These are phyloP conservation scores for Xanthorhoe spadicearia DNA, from an alignment of 2,888 invertebrate genomes.

Conservation along the genomic window DNA sequence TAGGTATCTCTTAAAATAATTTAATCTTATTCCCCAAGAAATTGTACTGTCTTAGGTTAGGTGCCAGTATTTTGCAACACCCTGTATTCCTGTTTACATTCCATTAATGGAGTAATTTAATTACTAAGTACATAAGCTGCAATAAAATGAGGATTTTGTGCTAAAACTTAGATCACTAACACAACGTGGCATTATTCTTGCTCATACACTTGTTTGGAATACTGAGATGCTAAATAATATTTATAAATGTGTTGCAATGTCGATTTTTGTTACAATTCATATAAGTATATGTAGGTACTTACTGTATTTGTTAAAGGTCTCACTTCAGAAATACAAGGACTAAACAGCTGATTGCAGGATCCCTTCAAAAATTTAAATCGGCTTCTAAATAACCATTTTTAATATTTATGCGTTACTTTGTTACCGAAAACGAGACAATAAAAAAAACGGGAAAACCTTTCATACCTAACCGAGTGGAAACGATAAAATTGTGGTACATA, in stretches of 20 bases:
- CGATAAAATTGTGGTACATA: background rate
- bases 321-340: too few relatives aligned
- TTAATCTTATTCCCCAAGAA: background rate
- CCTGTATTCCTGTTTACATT: constrained; percentile 11
- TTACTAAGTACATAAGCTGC: constrained; percentile 48
- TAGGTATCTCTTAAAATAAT: background rate
- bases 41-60: background rate
- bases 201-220: constrained; percentile 28
- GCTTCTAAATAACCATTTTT: too few relatives aligned
- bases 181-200: constrained; percentile 14
- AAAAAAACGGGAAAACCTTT: too few relatives aligned
- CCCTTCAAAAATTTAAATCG: too few relatives aligned
- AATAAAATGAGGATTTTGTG: constrained; percentile 31
- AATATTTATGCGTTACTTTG: too few relatives aligned
- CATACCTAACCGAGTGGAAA: background rate
- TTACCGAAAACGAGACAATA: too few relatives aligned
- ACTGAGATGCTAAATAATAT: constrained; percentile 20
- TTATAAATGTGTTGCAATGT: constrained; percentile 21
- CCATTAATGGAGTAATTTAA: background rate
- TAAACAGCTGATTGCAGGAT: too few relatives aligned
- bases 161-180: constrained; percentile 25
- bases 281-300: too few relatives aligned
- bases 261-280: constrained; percentile 15
- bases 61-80: constrained; percentile 1
- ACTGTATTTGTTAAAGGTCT: too few relatives aligned